Conservation (phyloP, 1,140 invertebrate genomes). For the Solenopsis invicta region DNA sequence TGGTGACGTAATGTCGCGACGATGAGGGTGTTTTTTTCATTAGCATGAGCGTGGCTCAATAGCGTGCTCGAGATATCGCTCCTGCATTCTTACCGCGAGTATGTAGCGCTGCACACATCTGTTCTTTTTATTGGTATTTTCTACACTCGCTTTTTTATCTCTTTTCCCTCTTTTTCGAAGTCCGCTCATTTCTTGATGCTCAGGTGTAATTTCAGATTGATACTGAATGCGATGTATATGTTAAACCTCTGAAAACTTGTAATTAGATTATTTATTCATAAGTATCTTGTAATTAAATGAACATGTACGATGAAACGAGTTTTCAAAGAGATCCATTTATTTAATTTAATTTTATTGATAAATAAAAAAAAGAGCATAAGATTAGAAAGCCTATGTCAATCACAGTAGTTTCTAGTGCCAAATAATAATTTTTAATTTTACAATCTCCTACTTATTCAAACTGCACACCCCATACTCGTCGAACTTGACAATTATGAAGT, state of each 20-base stretch:
- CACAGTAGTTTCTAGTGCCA: no score
- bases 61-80: not conserved
- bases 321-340: not conserved
- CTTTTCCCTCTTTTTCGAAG: not conserved
- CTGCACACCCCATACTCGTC: no score
- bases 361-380: no score
- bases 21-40: not conserved
- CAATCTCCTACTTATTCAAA: no score
- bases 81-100: not conserved
- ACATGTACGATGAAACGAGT: not conserved
- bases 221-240: not conserved
- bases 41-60: not conserved
- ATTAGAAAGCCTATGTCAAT: no score
- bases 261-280: not conserved
- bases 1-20: constrained; percentile 32
- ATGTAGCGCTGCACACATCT: not conserved
- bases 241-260: not conserved
- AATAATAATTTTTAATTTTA: no score
- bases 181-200: not conserved
- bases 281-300: not conserved
- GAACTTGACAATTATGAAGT: no score
- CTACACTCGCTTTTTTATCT: not conserved
- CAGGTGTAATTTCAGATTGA: not conserved
- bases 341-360: no score
- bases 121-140: constrained; percentile 13